phyloP scores from a whole-genome alignment of 2,888 invertebrate genomes.

The Erannis defoliaria region DNA sequence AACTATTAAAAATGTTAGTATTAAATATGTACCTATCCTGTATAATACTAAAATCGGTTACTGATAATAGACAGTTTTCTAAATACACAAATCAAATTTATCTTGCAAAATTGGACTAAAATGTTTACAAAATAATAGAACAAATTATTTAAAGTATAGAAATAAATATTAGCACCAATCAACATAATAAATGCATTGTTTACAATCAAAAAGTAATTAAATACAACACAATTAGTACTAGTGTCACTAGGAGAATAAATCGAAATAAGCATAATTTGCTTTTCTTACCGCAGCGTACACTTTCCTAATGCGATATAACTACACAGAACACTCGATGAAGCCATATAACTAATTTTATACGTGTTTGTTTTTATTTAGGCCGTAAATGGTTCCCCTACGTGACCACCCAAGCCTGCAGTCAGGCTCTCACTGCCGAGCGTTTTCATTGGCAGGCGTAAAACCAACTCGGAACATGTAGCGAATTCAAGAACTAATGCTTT shows the following conservation, averaged over 20 bases:
- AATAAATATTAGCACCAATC: not conserved
- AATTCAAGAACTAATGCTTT: constrained; percentile 13
- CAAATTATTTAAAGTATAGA: too few relatives aligned
- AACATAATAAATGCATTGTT: not conserved
- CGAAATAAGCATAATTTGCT: not conserved
- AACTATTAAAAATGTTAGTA: too few relatives aligned
- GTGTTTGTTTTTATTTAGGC: constrained; percentile 59
- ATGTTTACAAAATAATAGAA: too few relatives aligned
- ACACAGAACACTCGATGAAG: constrained; percentile 49
- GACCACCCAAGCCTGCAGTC: constrained; percentile 64
- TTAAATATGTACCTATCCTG: too few relatives aligned
- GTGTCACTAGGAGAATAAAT: too few relatives aligned
- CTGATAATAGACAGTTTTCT: too few relatives aligned
- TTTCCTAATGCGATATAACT: constrained; percentile 26
- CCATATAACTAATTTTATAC: constrained; percentile 56
- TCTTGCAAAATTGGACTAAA: too few relatives aligned
- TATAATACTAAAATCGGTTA: too few relatives aligned
- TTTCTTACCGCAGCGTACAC: not conserved
- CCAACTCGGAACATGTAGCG: constrained; percentile 18
- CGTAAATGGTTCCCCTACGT: constrained; percentile 43
- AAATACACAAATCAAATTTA: too few relatives aligned
- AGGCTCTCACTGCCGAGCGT: constrained; percentile 69
- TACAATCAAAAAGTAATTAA: not conserved
- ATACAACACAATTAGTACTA: too few relatives aligned
- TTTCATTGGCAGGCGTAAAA: constrained; percentile 47